Percentiles rank a stretch among this genome's conserved stretches.
phyloP scores from a whole-genome alignment of 2,113 vertebrate species.

The Labeo rohita region DNA sequence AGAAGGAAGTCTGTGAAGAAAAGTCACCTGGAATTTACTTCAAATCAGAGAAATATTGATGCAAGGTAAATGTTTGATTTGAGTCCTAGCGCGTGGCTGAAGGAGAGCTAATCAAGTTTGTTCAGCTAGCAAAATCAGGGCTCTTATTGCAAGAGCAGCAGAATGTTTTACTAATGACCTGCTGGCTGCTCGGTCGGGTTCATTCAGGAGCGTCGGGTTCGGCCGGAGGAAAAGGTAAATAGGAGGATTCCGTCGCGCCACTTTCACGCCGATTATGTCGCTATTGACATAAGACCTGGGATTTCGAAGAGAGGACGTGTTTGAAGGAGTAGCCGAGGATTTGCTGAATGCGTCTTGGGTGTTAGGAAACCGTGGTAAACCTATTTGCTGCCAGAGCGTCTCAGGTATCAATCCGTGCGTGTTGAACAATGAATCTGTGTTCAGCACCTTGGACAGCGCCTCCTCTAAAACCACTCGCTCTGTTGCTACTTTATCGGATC shows the following conservation, averaged over 20 bases:
- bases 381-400: conserved; percentile 17
- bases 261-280: conserved; percentile 36
- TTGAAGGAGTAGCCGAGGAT: background rate
- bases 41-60: background rate
- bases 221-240: conserved; percentile 25
- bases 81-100: background rate
- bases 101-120: conserved; percentile 27
- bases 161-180: conserved; percentile 42
- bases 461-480: background rate
- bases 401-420: conserved; percentile 21
- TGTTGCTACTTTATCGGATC: background rate
- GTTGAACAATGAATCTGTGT: background rate
- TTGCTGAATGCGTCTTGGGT: background rate
- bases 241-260: background rate
- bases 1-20: background rate
- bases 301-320: conserved; percentile 4
- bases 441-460: conserved; percentile 54
- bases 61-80: conserved; percentile 17
- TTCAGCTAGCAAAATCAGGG: background rate
- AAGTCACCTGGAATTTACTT: conserved; percentile 16
- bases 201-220: conserved; percentile 7
- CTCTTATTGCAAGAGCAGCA: background rate
- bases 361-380: conserved; percentile 32
- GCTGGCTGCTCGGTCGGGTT: conserved; percentile 23
- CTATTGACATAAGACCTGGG: conserved; percentile 27